phyloP scores from a whole-genome alignment of 2,113 vertebrate genomes.

The Aleadryas rufinucha region DNA sequence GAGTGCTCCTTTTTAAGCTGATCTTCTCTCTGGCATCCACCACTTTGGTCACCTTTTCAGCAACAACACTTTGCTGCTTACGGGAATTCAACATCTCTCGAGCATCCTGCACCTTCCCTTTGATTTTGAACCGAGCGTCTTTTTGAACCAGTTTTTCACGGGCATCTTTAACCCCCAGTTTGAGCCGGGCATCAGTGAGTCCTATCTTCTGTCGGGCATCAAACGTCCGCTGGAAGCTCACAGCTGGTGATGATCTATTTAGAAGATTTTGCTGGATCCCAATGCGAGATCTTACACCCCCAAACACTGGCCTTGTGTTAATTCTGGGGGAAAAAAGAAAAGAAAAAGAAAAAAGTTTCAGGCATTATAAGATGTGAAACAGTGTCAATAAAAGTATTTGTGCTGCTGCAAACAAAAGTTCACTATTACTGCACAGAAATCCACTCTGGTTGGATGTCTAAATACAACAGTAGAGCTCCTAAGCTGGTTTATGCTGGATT shows the following conservation, averaged over 20 bases:
- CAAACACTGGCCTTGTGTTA: slow-evolving; percentile 64
- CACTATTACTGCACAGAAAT: neutral
- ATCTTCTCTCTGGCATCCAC: slow-evolving; percentile 92
- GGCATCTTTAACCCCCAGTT: slow-evolving; percentile 89
- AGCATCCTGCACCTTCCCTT: slow-evolving; percentile 89
- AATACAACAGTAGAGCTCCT: neutral
- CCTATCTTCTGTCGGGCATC: slow-evolving; percentile 96
- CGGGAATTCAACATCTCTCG: slow-evolving; percentile 94
- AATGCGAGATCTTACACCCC: slow-evolving; percentile 71
- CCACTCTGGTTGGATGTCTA: neutral
- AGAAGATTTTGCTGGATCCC: slow-evolving; percentile 71
- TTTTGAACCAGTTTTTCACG: slow-evolving; percentile 90
- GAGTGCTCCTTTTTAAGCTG: slow-evolving; percentile 86
- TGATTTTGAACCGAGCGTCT: slow-evolving; percentile 92
- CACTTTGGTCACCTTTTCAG: slow-evolving; percentile 79
- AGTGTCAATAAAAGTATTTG: neutral
- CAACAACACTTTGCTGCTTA: slow-evolving; percentile 76
- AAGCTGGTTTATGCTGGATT: neutral
- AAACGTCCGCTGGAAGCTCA: slow-evolving; percentile 77
- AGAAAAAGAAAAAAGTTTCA: neutral
- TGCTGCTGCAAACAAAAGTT: neutral
- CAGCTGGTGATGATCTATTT: slow-evolving; percentile 29
- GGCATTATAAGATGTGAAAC: neutral
- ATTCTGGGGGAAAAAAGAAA: neutral
- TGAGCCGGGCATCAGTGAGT: slow-evolving; percentile 82